Conservation (phyloP, 2,888 invertebrate genomes). For the Prosopocoilus inquinatus region DNA sequence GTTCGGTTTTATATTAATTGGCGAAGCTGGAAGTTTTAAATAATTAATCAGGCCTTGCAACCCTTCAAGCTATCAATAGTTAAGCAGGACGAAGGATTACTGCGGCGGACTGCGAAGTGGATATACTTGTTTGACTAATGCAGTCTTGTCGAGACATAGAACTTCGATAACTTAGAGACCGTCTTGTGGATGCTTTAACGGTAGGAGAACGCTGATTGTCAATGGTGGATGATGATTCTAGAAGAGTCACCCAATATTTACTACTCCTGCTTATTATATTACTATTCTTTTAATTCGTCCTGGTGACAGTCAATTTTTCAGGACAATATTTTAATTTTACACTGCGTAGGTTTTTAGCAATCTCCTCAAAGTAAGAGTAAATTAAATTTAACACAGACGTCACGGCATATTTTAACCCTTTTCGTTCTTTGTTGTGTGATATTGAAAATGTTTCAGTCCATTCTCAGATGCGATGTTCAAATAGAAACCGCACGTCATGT, state of each 20-base stretch:
- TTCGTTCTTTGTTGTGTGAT: too few relatives aligned
- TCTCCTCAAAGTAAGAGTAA: too few relatives aligned
- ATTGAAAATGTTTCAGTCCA: constrained; percentile 7
- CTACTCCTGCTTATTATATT: too few relatives aligned
- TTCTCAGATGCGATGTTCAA: constrained; percentile 17
- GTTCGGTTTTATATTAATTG: constrained; percentile 34
- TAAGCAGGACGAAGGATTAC: constrained; percentile 41
- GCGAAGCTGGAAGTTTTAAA: constrained; percentile 31
- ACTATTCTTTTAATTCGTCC: too few relatives aligned
- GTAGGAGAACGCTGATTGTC: too few relatives aligned
- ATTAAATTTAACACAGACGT: too few relatives aligned
- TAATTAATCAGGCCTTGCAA: constrained; percentile 30
- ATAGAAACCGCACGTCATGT: constrained; percentile 30
- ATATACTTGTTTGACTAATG: constrained; percentile 46
- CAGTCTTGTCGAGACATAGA: constrained; percentile 38
- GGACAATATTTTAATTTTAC: neutral
- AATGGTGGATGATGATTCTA: too few relatives aligned
- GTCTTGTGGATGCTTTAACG: constrained; percentile 21
- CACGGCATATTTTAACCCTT: too few relatives aligned
- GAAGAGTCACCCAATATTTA: too few relatives aligned
- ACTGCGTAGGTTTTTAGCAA: neutral
- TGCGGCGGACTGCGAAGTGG: constrained; percentile 42
- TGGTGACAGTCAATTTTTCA: neutral
- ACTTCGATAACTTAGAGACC: constrained; percentile 44
- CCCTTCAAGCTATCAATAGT: constrained; percentile 35